These are phyloP conservation scores for Eulacestoma nigropectus DNA, from an alignment of 2,113 vertebrate genomes.

Conservation along the genomic window DNA sequence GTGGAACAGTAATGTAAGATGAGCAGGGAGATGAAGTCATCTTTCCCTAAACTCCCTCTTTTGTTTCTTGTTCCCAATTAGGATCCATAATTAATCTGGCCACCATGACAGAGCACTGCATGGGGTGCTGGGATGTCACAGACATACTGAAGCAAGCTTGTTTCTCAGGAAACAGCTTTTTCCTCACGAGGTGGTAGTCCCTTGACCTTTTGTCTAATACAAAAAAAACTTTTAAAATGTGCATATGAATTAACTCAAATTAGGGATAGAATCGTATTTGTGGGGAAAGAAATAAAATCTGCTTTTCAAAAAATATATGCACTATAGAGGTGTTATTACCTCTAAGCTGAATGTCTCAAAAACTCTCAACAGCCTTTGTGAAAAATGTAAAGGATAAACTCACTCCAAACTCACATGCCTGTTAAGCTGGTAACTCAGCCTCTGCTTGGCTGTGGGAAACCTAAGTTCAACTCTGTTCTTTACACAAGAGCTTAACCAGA, in stretches of 20 bases:
- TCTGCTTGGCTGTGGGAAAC: neutral
- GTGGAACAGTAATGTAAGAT: constrained; percentile 21
- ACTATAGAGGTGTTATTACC: neutral
- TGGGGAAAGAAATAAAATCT: neutral
- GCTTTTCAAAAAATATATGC: neutral
- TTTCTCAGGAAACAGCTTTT: neutral
- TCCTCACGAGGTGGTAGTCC: neutral
- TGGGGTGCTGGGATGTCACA: neutral
- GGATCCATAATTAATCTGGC: constrained; percentile 50
- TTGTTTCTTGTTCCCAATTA: constrained; percentile 61
- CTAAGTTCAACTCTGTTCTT: neutral
- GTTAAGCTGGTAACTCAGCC: neutral
- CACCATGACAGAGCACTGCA: neutral
- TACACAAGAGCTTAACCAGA: neutral
- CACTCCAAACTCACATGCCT: neutral
- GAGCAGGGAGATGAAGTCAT: constrained; percentile 48
- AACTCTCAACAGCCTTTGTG: neutral
- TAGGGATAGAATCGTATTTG: neutral
- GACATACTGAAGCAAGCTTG: neutral
- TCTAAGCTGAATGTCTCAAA: neutral
- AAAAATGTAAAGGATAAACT: neutral
- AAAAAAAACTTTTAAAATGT: neutral
- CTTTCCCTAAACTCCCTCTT: neutral
- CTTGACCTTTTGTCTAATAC: neutral
- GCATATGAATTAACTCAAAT: neutral